Conservation (phyloP, 2,888 invertebrate genomes). For the Polydrusus tereticollis region DNA sequence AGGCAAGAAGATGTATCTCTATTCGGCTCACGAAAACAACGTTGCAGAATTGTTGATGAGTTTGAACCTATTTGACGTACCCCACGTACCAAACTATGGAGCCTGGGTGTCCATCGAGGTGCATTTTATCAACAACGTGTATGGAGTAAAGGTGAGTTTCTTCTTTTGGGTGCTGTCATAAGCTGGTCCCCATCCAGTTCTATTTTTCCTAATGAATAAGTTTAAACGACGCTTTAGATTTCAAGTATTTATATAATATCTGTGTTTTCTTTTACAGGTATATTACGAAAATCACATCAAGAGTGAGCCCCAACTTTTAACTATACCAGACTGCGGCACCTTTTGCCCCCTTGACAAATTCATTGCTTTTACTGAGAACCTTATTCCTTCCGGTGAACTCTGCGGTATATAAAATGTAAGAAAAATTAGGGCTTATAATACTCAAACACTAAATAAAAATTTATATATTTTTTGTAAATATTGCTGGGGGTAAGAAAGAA, state of each 20-base stretch:
- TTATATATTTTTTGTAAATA: not conserved
- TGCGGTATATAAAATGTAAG: slow-evolving; percentile 17
- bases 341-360: slow-evolving; percentile 54
- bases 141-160: slow-evolving; percentile 54
- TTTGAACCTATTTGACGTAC: slow-evolving; percentile 53
- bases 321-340: slow-evolving; percentile 52
- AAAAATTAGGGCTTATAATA: no score
- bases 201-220: no score
- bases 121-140: slow-evolving; percentile 49
- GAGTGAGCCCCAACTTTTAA: slow-evolving; percentile 48
- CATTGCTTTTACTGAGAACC: slow-evolving; percentile 18
- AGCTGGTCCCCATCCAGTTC: no score
- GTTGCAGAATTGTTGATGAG: slow-evolving; percentile 54
- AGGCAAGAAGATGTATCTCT: slow-evolving; percentile 54
- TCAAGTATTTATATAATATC: slow-evolving; percentile 40
- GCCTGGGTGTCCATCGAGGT: slow-evolving; percentile 51
- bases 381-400: slow-evolving; percentile 11
- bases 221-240: no score
- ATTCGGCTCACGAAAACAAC: slow-evolving; percentile 58
- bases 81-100: slow-evolving; percentile 53
- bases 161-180: no score
- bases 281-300: slow-evolving; percentile 53
- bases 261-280: slow-evolving; percentile 41
- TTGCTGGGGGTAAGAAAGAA: not conserved
- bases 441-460: not conserved